Percentiles rank a stretch among this genome's conserved stretches.
Evolutionary conservation across 2,113 vertebrate species (phyloP).

Genomic region (Crotalus horridus): DNA sequence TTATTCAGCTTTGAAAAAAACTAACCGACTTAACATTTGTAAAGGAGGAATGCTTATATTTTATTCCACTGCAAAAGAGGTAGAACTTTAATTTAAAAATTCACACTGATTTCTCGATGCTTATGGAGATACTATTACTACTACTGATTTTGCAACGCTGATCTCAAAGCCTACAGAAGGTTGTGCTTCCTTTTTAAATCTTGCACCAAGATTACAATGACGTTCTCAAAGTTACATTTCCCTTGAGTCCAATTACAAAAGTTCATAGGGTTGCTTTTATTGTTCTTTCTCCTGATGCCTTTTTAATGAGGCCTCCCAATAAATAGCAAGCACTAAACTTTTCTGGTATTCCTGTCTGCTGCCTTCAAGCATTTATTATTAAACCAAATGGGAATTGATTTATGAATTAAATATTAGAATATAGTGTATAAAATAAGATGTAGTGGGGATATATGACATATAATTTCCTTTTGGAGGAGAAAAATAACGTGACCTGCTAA

Average conservation of each 20-base stretch:
- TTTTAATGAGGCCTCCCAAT: constrained; percentile 79
- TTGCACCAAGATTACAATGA: constrained; percentile 30
- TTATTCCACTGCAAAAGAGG: background rate
- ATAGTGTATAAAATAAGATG: constrained; percentile 65
- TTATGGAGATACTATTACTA: background rate
- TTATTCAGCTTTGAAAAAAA: background rate
- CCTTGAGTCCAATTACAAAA: constrained; percentile 72
- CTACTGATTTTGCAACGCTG: background rate
- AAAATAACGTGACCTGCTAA: constrained; percentile 62
- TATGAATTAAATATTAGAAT: constrained; percentile 85
- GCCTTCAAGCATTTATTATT: constrained; percentile 69
- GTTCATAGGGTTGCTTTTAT: constrained; percentile 75
- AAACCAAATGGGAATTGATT: constrained; percentile 74
- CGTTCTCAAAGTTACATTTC: constrained; percentile 58
- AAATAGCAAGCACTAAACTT: constrained; percentile 68
- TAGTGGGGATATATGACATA: constrained; percentile 40
- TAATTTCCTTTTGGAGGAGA: constrained; percentile 61
- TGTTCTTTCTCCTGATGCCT: constrained; percentile 75
- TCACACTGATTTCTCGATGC: background rate
- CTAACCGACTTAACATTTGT: background rate
- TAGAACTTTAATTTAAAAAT: background rate
- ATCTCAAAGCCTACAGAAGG: background rate
- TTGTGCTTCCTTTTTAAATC: constrained; percentile 10
- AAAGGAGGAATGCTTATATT: background rate
- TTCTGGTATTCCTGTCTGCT: constrained; percentile 74